phyloP scores from a whole-genome alignment of 2,113 vertebrate genomes.

The Atrichornis clamosus region DNA sequence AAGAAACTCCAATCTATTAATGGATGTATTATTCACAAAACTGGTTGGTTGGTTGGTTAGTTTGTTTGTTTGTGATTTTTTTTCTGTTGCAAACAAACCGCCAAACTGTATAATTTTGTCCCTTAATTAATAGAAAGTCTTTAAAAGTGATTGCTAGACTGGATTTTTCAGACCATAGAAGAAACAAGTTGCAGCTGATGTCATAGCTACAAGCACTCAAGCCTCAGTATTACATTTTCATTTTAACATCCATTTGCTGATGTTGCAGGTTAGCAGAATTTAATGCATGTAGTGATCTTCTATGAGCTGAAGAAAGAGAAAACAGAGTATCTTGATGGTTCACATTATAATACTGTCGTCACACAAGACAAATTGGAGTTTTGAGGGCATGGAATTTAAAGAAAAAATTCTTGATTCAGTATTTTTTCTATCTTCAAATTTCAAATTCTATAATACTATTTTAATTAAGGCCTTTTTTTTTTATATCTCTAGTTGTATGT shows the following conservation, averaged over 20 bases:
- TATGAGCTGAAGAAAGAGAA: background rate
- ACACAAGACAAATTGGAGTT: background rate
- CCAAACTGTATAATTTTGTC: background rate
- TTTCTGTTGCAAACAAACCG: background rate
- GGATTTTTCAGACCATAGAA: background rate
- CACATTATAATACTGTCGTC: background rate
- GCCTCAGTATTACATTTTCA: background rate
- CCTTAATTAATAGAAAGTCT: background rate
- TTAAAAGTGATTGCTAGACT: background rate
- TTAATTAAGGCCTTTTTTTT: background rate
- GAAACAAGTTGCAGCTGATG: background rate
- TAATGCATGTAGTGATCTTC: background rate
- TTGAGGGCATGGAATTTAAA: background rate
- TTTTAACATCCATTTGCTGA: background rate
- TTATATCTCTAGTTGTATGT: background rate
- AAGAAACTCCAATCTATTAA: background rate
- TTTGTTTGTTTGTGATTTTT: background rate
- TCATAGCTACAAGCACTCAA: background rate
- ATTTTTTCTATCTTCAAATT: background rate
- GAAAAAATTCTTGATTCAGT: background rate
- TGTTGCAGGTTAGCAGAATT: background rate
- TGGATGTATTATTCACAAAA: background rate
- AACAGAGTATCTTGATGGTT: background rate
- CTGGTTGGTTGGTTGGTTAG: fast-evolving
- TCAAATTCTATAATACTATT: background rate